Evolutionary conservation across 1,140 invertebrate species (phyloP), one percentile per base, ranked within the genome.

Genomic region (Aphidius gifuensis): DNA sequence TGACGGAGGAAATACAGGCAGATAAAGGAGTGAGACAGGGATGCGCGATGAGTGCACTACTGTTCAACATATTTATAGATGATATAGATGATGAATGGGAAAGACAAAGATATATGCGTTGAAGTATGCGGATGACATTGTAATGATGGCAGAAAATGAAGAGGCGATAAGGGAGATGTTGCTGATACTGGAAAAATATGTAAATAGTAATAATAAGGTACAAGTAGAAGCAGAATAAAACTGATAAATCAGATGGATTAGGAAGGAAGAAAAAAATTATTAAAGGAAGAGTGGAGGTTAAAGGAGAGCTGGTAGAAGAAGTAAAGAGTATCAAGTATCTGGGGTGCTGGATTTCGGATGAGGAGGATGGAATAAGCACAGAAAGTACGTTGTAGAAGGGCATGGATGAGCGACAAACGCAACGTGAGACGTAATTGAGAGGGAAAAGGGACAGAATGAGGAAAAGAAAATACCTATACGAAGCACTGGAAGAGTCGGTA

Each of bases 41-140:
- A 1, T 65, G 48, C 46, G 11, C 21, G 0, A 43, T 48, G 0
- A 58, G 56, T 9, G 9, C 56, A 4, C 3, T 32, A 5, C 6
- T 59, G 9, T 62, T 62, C 42, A 46, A 57, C n/a, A 59, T 66
- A 9, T 66, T 53, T 11, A 56, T 50, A 32, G 21, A 65, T 3
- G 64, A 65, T 32, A 21, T 62, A 16, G 56, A 56, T 7, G 60
- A 62, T 4, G 42, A 11, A 5, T 58, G 48, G 51, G 45, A 44
- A n/a, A 58, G 9, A 21, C 9, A 58, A 65, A 61, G 46, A 51
- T 61, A 4, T 62, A 21, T 9, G 21, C 43, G 0, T 9, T 58
- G 7, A 47, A 48, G 21, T 65, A 58, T 23, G 64, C 60, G 5
- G 64, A 65, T 51, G 59, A 65, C 9, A 16, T 16, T 16, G 16